Evolutionary conservation across 2,797 vertebrate species (phyloP), one percentile per base, ranked within the genome.

Genomic region (Hypotaenidia philippensis): DNA sequence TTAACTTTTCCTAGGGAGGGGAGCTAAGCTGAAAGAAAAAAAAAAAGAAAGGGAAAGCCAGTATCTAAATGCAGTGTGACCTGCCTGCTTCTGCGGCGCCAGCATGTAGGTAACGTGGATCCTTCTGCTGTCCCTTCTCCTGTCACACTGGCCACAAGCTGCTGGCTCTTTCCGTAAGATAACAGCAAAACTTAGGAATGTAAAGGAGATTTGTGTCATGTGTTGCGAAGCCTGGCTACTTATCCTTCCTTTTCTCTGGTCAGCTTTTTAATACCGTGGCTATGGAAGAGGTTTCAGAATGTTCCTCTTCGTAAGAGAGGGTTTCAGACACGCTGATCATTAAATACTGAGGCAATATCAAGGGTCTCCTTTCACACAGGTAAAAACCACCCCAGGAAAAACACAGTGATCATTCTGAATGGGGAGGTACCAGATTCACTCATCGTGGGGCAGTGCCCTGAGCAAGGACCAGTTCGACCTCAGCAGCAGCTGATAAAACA

Each of bases 371-470:
- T 25, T 29, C 1, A 16, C 29, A 12, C 23, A 10, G 38, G 66
- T 8, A 6, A 88, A 83, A 66, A 38, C 5, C 70, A 13, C 17
- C 6, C 34, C 3, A 50, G 41, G 56, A 4, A 29, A 32, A 44
- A 6, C 11, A 5, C 31, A 26, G 34, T 2, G 8, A 29, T 26
- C 47, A 36, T 13, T 34, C 13, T 38, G 17, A 13, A 65, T 11
- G 2, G 22, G 5, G 25, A 45, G 61, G 41, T 7, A 20, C 9
- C 16, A 71, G 50, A 34, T 5, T 32, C 57, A 7, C 21, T 18
- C 13, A 1, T 21, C 3, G 1, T 8, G 5, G 23, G 44, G 32
- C 55, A 20, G 10, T 27, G 71, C 32, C 52, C 32, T 1, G 3
- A 53, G 3, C 2, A 14, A 44, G 44, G 32, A 27, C 26, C 36